Base-by-base conservation (phyloP, 2,888 invertebrate genomes). In the Ormia ochracea region DNA sequence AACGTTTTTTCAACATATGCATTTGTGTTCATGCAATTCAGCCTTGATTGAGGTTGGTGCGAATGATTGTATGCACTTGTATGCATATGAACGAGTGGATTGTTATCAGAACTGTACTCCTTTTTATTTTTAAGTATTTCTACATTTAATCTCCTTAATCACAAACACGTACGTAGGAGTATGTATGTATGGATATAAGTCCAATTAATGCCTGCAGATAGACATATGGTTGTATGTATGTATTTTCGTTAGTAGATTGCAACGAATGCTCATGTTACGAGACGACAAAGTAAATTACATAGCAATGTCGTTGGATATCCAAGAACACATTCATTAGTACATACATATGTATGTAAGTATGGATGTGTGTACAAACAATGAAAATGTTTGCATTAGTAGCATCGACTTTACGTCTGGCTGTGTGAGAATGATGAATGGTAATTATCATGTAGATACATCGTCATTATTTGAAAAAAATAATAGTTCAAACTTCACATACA, bases 121-220 rank as follows among this genome's bases (percentile, higher is more conserved):
- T 56, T 21, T 45, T 17, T 38, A 36, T 31, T 63, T 61, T 52
- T 36, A n/a, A 66, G 54, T 52, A 63, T 74, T 74, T 79, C 52
- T 58, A 58, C 52, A 69, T 74, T 74, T 79, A 79, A 79, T 79
- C 78, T 79, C 69, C 65, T 79, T 79, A 74, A 79, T 69, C 69
- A 74, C 68, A 56, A 63, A 58, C 41, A 58, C 63, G 41, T 31
- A 52, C 19, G 63, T 21, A 38, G 54, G 54, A 26, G 45, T 9
- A 54, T 4, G 21, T 19, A 19, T 19, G 6, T 17, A 26, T 14
- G 23, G 21, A 52, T 10, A 19, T 12, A 4, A n/a, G n/a, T n/a
- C n/a, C n/a, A n/a, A n/a, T n/a, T n/a, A n/a, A n/a, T n/a, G n/a
- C n/a, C n/a, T n/a, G 41, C 38, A 52, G 19, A 69, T 21, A 38